phyloP scores from a whole-genome alignment of 2,113 vertebrate species.

The Petaurus breviceps region DNA sequence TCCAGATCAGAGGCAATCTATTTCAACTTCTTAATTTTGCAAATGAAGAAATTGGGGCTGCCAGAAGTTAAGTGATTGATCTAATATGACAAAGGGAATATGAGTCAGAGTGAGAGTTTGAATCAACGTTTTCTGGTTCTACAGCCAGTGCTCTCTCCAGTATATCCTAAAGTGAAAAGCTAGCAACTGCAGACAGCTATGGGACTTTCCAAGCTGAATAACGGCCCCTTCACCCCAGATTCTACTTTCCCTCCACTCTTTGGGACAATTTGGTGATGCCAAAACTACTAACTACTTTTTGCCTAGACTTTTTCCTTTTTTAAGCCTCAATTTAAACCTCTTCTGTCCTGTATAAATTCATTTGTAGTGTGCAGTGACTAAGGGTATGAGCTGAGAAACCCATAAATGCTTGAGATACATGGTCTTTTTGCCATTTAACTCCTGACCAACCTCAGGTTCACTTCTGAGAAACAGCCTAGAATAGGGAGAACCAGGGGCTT shows the following conservation, averaged over 20 bases:
- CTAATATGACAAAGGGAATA: no score
- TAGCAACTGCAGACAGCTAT: background rate
- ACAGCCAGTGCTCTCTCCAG: no score
- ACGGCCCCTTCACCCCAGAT: rapidly evolving
- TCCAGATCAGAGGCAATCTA: no score
- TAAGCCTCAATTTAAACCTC: background rate
- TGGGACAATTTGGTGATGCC: background rate
- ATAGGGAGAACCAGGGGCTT: background rate
- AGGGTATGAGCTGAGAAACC: background rate
- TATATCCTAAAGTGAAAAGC: background rate
- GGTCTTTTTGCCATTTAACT: background rate
- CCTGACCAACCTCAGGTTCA: background rate
- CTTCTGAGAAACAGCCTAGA: background rate
- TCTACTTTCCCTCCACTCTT: background rate
- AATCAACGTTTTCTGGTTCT: no score
- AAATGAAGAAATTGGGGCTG: no score
- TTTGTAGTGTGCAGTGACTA: no score
- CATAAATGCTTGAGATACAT: background rate
- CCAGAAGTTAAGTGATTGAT: no score
- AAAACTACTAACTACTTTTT: background rate
- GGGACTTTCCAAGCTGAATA: background rate
- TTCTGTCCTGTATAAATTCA: background rate
- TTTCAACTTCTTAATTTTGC: no score
- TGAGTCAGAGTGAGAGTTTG: no score
- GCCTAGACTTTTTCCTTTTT: background rate